Evolutionary conservation across 1,140 invertebrate genomes (phyloP).

Genomic region (Diuraphis noxia): DNA sequence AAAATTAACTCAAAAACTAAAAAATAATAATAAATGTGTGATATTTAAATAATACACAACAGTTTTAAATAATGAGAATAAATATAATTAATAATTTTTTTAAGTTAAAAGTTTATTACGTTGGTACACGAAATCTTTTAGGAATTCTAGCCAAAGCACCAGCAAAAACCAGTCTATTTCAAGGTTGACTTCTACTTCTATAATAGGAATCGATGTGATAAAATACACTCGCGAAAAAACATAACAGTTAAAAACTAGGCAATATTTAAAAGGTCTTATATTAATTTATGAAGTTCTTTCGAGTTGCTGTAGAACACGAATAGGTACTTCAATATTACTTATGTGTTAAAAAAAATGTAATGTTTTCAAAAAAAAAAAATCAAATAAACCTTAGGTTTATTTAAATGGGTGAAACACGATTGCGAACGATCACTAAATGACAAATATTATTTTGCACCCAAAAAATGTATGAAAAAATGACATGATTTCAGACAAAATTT

Average conservation of each 20-base stretch:
- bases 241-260: neutral
- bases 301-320: neutral
- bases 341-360: too few relatives aligned
- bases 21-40: too few relatives aligned
- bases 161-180: neutral
- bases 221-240: neutral
- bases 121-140: neutral
- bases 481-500: too few relatives aligned
- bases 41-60: too few relatives aligned
- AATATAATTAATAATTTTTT: neutral
- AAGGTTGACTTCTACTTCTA: neutral
- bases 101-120: neutral
- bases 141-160: neutral
- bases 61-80: too few relatives aligned
- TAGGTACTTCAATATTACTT: neutral
- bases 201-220: neutral
- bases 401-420: too few relatives aligned
- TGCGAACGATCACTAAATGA: too few relatives aligned
- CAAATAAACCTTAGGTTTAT: too few relatives aligned
- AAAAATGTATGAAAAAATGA: too few relatives aligned
- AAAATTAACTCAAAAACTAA: too few relatives aligned
- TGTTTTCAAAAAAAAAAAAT: too few relatives aligned
- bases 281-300: neutral
- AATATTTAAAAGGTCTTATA: neutral
- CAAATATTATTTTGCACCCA: too few relatives aligned